phyloP scores from a whole-genome alignment of 1,140 invertebrate genomes.

The Reticulitermes speratus region DNA sequence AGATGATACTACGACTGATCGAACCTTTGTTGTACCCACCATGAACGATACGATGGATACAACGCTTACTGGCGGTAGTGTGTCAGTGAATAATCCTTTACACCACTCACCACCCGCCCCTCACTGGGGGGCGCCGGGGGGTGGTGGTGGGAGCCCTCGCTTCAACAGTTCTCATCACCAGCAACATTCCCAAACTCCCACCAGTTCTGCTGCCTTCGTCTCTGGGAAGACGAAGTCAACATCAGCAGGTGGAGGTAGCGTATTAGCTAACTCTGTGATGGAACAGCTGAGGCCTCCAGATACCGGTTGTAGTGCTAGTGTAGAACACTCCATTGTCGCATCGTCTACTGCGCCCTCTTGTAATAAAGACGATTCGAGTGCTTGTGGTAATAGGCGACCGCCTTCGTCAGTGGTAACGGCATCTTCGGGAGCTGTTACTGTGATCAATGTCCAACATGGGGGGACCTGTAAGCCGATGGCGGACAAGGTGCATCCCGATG shows the following conservation, averaged over 20 bases:
- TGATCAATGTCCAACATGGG: conserved; percentile 26
- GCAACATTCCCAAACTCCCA: not conserved
- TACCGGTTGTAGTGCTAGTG: not conserved
- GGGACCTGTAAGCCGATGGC: conserved; percentile 11
- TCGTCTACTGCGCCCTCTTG: not conserved
- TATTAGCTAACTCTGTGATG: conserved; percentile 23
- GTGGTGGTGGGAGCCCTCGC: conserved; percentile 22
- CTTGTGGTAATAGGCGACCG: not conserved
- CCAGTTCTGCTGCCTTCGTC: conserved; percentile 4
- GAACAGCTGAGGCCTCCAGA: conserved; percentile 22
- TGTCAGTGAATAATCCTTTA: conserved; percentile 22
- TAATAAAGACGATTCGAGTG: not conserved
- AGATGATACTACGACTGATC: not conserved
- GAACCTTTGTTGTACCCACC: conserved; percentile 9
- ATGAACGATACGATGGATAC: conserved; percentile 23
- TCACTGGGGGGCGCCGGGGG: not conserved
- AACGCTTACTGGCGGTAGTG: conserved; percentile 4
- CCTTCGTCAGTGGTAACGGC: conserved; percentile 18
- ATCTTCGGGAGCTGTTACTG: conserved; percentile 25
- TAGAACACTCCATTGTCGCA: not conserved
- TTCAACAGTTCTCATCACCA: conserved; percentile 18
- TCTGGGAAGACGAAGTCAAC: not conserved
- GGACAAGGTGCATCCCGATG: not conserved
- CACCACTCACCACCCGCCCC: not conserved
- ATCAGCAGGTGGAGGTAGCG: not conserved